Conservation (phyloP, 2,888 invertebrate genomes). For the Andrena bicolor region DNA sequence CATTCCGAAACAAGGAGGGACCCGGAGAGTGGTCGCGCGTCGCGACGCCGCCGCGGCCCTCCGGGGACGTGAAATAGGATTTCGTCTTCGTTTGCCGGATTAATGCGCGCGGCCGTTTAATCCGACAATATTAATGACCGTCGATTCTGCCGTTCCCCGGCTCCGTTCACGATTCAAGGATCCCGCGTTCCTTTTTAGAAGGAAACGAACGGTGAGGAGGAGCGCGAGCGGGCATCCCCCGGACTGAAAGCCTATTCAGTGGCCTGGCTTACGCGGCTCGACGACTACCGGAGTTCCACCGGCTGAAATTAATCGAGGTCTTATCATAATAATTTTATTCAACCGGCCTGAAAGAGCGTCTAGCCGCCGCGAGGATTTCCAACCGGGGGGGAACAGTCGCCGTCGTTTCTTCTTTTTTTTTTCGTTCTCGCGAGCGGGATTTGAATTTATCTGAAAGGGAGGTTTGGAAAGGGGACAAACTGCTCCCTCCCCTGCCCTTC, state of each 20-base stretch:
- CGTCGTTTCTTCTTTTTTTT: neutral
- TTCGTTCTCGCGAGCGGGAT: conserved; percentile 49
- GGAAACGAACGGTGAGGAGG: conserved; percentile 23
- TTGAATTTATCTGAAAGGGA: conserved; percentile 57
- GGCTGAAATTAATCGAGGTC: conserved; percentile 82
- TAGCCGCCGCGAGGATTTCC: conserved; percentile 49
- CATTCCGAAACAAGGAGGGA: conserved; percentile 79
- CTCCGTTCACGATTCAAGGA: conserved; percentile 77
- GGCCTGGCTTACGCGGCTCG: conserved; percentile 76
- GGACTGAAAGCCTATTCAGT: conserved; percentile 79
- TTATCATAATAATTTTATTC: conserved; percentile 83
- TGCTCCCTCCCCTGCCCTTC: neutral
- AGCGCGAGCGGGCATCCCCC: conserved; percentile 50
- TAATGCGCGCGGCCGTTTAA: conserved; percentile 82
- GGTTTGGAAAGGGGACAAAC: conserved; percentile 26
- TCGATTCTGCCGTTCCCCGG: conserved; percentile 75
- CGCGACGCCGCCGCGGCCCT: conserved; percentile 42
- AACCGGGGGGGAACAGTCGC: neutral
- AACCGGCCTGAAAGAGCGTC: conserved; percentile 70
- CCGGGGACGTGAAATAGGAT: conserved; percentile 81
- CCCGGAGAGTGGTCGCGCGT: conserved; percentile 22
- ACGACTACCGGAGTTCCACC: conserved; percentile 79
- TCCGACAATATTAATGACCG: conserved; percentile 85
- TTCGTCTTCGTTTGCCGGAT: conserved; percentile 79
- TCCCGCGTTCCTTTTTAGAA: conserved; percentile 71